phyloP scores from a whole-genome alignment of 2,888 invertebrate species.

The Erebia ligea region DNA sequence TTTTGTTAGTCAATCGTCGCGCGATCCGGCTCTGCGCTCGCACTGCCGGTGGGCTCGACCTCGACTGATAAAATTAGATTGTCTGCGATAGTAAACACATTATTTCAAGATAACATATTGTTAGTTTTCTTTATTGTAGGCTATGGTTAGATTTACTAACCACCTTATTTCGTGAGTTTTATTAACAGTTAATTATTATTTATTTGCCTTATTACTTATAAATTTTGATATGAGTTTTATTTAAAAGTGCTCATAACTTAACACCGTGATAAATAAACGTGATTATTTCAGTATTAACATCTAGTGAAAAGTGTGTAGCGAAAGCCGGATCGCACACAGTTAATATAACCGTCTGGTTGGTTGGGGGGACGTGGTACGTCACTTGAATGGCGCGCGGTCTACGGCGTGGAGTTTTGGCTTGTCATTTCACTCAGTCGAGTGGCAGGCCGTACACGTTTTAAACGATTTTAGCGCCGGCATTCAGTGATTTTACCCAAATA shows the following conservation, averaged over 20 bases:
- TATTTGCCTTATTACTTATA: neutral
- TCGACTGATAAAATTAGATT: conserved; percentile 43
- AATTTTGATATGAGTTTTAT: neutral
- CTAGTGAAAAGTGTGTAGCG: conserved; percentile 39
- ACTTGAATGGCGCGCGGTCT: conserved; percentile 42
- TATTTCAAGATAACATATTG: neutral
- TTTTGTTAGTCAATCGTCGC: conserved; percentile 73
- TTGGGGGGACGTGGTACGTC: conserved; percentile 57
- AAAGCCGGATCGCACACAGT: conserved; percentile 66
- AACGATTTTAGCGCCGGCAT: conserved; percentile 32
- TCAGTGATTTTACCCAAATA: conserved; percentile 44
- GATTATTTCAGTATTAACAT: neutral
- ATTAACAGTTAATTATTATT: neutral
- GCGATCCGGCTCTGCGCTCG: conserved; percentile 70
- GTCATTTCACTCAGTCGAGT: conserved; percentile 61
- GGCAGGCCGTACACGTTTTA: conserved; percentile 38
- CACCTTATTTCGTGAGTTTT: neutral
- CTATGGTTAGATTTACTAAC: neutral
- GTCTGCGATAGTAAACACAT: conserved; percentile 4
- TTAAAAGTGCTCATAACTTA: neutral
- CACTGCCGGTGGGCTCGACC: conserved; percentile 45
- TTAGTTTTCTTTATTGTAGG: neutral
- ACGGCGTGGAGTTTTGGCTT: conserved; percentile 44
- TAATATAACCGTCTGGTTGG: conserved; percentile 66
- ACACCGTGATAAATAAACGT: neutral